Evolutionary conservation across 2,797 vertebrate genomes (phyloP).

Genomic region (Margarornis squamiger): DNA sequence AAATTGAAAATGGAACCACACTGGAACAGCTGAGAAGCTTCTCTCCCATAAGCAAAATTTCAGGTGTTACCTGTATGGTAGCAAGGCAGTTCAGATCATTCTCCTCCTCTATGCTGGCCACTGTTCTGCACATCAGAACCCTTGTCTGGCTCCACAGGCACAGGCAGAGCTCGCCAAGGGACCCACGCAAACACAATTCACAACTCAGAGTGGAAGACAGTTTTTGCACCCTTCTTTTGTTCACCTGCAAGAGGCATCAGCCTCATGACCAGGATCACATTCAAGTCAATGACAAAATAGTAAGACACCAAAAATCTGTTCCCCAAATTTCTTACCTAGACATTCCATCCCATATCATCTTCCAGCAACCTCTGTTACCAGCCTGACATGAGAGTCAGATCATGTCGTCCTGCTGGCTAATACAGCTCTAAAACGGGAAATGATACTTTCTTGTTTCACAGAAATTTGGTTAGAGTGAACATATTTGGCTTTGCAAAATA

Average conservation of each 20-base stretch:
- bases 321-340: background rate
- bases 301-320: background rate
- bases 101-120: rapidly evolving
- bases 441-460: background rate
- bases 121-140: background rate
- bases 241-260: background rate
- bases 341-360: background rate
- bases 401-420: background rate
- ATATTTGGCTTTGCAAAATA: background rate
- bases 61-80: background rate
- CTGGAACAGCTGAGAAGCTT: background rate
- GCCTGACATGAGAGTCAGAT: background rate
- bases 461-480: background rate
- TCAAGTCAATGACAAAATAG: background rate
- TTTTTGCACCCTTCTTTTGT: background rate
- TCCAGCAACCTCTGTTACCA: background rate
- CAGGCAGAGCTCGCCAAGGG: background rate
- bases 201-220: background rate
- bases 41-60: background rate
- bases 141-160: background rate
- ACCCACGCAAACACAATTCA: background rate
- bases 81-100: background rate
- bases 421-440: background rate
- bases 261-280: background rate
- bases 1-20: background rate